These are phyloP conservation scores for Harpagoxenus sublaevis DNA, from an alignment of 2,888 invertebrate genomes.

Conservation along the genomic window DNA sequence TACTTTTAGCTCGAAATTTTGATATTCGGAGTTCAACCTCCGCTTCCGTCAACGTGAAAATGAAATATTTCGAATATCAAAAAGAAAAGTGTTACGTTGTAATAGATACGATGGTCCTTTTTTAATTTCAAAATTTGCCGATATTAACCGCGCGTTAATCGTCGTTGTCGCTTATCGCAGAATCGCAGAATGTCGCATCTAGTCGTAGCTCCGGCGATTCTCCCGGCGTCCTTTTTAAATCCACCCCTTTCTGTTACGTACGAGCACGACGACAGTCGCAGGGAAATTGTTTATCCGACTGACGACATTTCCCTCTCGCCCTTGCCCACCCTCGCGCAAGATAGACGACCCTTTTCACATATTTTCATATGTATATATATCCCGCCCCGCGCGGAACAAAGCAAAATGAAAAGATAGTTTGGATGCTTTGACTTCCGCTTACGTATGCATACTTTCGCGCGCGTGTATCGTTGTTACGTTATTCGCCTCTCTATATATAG, in stretches of 20 bases:
- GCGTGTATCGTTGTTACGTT: slow-evolving; percentile 54
- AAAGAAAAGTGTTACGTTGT: not conserved
- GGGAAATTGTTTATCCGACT: slow-evolving; percentile 40
- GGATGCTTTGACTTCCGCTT: slow-evolving; percentile 82
- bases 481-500: slow-evolving; percentile 17
- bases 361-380: slow-evolving; percentile 50
- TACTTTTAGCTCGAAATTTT: slow-evolving; percentile 1
- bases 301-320: slow-evolving; percentile 24
- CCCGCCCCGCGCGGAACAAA: slow-evolving; percentile 78
- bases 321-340: slow-evolving; percentile 33
- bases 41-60: slow-evolving; percentile 50
- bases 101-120: not conserved
- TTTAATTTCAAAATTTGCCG: not conserved
- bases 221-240: slow-evolving; percentile 36
- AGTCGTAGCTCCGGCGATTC: not conserved
- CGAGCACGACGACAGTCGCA: slow-evolving; percentile 5
- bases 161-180: not conserved
- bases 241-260: slow-evolving; percentile 27
- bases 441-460: slow-evolving; percentile 67
- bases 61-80: slow-evolving; percentile 67
- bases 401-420: slow-evolving; percentile 85
- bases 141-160: not conserved
- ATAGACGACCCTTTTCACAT: slow-evolving; percentile 59
- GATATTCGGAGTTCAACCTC: not conserved
- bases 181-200: not conserved